Evolutionary conservation across 2,797 vertebrate species (phyloP), one percentile per base, ranked within the genome.

Genomic region (Acipenser transmontanus): DNA sequence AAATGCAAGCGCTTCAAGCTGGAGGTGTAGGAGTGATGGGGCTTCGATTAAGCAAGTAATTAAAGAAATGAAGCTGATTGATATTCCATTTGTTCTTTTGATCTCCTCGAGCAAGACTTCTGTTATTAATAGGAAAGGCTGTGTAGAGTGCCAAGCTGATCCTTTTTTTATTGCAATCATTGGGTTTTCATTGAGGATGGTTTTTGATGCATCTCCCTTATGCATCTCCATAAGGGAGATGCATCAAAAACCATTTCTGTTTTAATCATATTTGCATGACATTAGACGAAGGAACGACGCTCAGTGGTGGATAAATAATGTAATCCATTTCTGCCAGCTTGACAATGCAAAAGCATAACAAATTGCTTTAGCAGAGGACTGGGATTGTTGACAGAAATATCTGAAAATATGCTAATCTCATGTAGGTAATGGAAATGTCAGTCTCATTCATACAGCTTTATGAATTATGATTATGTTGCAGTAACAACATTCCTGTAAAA

Each of bases 381-480:
- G 8, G 61, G 50, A 20, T n/a, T 8, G 47, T 66, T 57, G 60
- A 17, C 60, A 10, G 60, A 61, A 61, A 34, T 12, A 56, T 63
- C 49, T 54, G 66, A 63, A 50, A 50, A 61, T 48, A 70, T 49
- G 47, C 47, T 7, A 12, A 14, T 50, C 50, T 52, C n/a, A 49
- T 13, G 62, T 47, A 48, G 34, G 56, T 63, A 66, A 54, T 56
- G 68, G 56, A 68, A 74, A 63, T 66, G 68, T 72, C 71, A 70
- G 54, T 14, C 67, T 71, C 63, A 71, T 71, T 74, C 68, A 73
- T 70, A 47, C 60, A n/a, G 48, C 52, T 52, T 17, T 54, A 34
- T 61, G 11, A 62, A n/a, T 54, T 70, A 66, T 69, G 57, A 68
- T 71, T 73, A 64, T 11, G 50, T 62, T 34, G 34, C 34, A 34